Conservation (phyloP, 2,113 vertebrate species). For the Dicerorhinus sumatrensis region DNA sequence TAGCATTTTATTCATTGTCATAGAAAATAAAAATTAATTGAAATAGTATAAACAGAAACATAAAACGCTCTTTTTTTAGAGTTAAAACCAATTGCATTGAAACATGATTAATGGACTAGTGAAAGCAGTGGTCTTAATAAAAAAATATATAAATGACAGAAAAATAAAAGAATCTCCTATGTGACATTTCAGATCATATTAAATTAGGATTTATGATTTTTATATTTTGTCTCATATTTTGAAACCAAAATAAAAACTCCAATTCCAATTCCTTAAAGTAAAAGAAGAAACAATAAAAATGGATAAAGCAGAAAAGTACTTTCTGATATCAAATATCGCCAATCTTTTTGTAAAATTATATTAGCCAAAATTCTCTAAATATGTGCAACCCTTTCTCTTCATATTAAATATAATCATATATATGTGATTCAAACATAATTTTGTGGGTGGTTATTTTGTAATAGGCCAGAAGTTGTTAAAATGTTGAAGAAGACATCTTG, state of each 20-base stretch:
- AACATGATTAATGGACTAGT: not conserved
- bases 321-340: not conserved
- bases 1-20: not conserved
- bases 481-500: not conserved
- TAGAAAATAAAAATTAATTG: slow-evolving; percentile 14
- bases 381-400: not conserved
- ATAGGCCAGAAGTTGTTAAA: not conserved
- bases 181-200: not conserved
- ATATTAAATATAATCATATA: not conserved
- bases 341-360: not conserved
- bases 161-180: not conserved
- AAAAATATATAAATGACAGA: not conserved
- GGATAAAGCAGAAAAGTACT: not conserved
- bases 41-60: not conserved
- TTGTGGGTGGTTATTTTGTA: slow-evolving; percentile 35
- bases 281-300: not conserved
- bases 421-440: not conserved
- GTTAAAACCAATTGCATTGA: not conserved
- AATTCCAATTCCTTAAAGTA: not conserved
- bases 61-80: not conserved
- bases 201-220: slow-evolving; percentile 14
- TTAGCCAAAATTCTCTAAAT: not conserved
- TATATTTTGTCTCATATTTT: not conserved
- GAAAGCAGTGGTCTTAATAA: not conserved
- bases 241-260: not conserved